Percentiles rank a stretch among this genome's conserved stretches.
Evolutionary conservation across 2,888 invertebrate species (phyloP).

Genomic region (Eilema sororculum): DNA sequence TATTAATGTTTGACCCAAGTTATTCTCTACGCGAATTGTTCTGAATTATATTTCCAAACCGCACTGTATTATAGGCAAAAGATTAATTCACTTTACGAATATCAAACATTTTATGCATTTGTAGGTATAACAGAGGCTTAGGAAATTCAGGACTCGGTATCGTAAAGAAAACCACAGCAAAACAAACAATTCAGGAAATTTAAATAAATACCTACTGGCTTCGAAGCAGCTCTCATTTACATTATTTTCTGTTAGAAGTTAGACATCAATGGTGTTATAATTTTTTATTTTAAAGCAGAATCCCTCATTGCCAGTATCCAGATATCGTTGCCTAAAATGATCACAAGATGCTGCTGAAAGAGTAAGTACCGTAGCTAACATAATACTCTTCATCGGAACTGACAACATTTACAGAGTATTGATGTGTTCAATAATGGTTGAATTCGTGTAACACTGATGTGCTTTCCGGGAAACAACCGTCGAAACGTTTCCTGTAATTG

Average conservation of each 20-base stretch:
- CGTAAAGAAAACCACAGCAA: slow-evolving; percentile 20
- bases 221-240: slow-evolving; percentile 21
- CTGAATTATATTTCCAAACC: slow-evolving; percentile 1
- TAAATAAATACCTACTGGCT: slow-evolving; percentile 17
- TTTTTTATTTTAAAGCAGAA: not conserved
- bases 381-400: no score
- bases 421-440: no score
- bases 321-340: no score
- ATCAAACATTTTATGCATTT: slow-evolving; percentile 10
- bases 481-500: not conserved
- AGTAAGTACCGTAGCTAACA: no score
- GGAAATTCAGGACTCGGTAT: slow-evolving; percentile 2
- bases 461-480: not conserved
- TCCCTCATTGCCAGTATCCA: not conserved
- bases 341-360: no score
- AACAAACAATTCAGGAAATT: slow-evolving; percentile 20
- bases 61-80: not conserved
- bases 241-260: slow-evolving; percentile 2
- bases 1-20: no score
- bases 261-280: no score
- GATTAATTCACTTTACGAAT: slow-evolving; percentile 14
- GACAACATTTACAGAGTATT: no score
- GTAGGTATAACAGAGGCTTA: not conserved
- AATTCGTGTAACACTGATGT: no score
- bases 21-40: not conserved